Base-by-base conservation (phyloP, 2,888 invertebrate species). In the Spisula solida region DNA sequence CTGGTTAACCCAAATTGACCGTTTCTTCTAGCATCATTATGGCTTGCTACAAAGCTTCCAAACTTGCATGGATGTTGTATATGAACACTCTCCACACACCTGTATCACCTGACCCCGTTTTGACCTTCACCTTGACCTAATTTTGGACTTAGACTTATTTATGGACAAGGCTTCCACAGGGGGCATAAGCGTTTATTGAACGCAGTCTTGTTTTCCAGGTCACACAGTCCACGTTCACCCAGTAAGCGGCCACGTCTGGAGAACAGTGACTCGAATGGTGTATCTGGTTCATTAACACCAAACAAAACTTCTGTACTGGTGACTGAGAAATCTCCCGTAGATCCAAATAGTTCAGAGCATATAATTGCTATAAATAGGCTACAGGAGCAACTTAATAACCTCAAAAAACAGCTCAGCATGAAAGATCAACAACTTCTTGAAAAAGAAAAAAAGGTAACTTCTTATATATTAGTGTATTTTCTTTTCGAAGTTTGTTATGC, bases 291-390 rank as follows among this genome's bases (percentile, higher is more conserved):
- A 25, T 70, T 88, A 1, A 92, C 94, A 14, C 94, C 94, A 25
- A 94, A 93, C 0, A 94, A 93, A 83, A 93, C 90, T 91, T 90
- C 91, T 14, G 85, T 87, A 25, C 66, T 92, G 60, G 88, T 92
- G 12, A 88, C 90, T 55, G 93, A 93, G 83, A 92, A 92, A 87
- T 90, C 93, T 20, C 90, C 92, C 6, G 92, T 94, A 81, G 95
- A 96, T 78, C 93, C 94, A 0, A 94, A 93, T 87, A 95, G 94
- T 89, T 95, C 96, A 0, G 96, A 96, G 87, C 95, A 99, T 96
- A 98, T 99, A 81, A 98, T 99, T 20, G 99, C 99, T 0, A 98
- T 99, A 97, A 99, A 99, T 0, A 98, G 99, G 96, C 97, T 99
- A 18, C 98, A 98, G 96, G 99, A 99, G 96, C 98, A 99, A 95